phyloP scores from a whole-genome alignment of 1,140 invertebrate genomes.

The Drosophila tropicalis region DNA sequence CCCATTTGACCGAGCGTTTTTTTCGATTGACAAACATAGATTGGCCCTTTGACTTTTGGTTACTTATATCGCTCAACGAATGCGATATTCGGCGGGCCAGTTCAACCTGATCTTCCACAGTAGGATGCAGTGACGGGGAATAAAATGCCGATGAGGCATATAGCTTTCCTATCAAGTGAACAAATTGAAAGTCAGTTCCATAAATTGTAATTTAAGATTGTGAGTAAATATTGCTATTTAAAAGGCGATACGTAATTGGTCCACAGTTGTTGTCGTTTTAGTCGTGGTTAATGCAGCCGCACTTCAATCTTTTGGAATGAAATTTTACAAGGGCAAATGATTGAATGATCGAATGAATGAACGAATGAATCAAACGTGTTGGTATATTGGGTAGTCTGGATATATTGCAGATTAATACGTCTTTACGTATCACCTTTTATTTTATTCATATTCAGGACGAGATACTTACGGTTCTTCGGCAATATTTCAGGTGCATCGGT shows the following conservation, averaged over 20 bases:
- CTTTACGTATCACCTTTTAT: constrained; percentile 77
- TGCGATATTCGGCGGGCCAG: constrained; percentile 94
- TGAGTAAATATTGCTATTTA: constrained; percentile 1
- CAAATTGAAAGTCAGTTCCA: constrained; percentile 44
- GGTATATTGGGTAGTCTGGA: constrained; percentile 20
- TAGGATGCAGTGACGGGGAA: constrained; percentile 93
- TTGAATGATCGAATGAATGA: not conserved
- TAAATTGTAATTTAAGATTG: constrained; percentile 43
- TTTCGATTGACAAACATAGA: constrained; percentile 97
- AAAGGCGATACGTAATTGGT: constrained; percentile 73
- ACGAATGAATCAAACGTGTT: not conserved
- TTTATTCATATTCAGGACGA: not conserved
- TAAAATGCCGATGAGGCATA: constrained; percentile 98
- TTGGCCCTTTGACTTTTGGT: constrained; percentile 95
- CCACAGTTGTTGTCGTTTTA: not conserved
- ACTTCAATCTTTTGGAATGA: not conserved
- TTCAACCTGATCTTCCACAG: constrained; percentile 97
- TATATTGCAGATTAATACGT: constrained; percentile 4
- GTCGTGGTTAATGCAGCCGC: not conserved
- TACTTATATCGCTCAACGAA: constrained; percentile 95
- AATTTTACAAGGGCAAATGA: not conserved
- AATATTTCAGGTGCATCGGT: constrained; percentile 88
- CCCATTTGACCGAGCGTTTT: constrained; percentile 96
- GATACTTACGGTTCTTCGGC: constrained; percentile 87
- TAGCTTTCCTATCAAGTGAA: constrained; percentile 89